Conservation (phyloP, 35 echinoderm and acorn worm species). For the Ptychodera flava region DNA sequence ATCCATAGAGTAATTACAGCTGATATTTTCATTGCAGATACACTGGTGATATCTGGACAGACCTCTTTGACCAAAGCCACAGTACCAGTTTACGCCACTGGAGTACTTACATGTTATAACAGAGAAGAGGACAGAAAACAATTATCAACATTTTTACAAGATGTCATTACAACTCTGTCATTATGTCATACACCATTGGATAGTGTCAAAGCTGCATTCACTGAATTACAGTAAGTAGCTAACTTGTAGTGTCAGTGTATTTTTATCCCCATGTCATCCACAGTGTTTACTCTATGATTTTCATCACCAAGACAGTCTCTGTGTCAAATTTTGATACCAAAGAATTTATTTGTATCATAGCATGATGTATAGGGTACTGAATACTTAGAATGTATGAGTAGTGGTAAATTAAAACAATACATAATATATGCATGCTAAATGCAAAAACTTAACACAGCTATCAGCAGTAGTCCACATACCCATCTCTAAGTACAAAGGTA, state of each 20-base stretch:
- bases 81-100: constrained; percentile 69
- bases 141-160: constrained; percentile 70
- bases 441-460: too few relatives aligned
- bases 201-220: constrained; percentile 69
- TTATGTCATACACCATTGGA: constrained; percentile 59
- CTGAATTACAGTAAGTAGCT: constrained; percentile 86
- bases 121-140: constrained; percentile 72
- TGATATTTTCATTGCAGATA: too few relatives aligned
- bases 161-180: constrained; percentile 63
- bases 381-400: too few relatives aligned
- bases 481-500: too few relatives aligned
- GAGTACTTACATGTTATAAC: constrained; percentile 67
- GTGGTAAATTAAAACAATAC: too few relatives aligned
- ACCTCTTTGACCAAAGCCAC: constrained; percentile 69
- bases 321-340: too few relatives aligned
- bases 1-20: too few relatives aligned
- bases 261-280: not conserved
- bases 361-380: too few relatives aligned
- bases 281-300: not conserved
- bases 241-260: not conserved
- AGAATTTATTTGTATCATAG: too few relatives aligned
- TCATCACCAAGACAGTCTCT: not conserved
- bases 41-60: constrained; percentile 46
- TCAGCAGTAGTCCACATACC: too few relatives aligned
- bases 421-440: too few relatives aligned